Percentiles rank a stretch among this genome's conserved stretches.
Conservation (phyloP, 2,113 vertebrate genomes). For the Orientallactaga bullata region DNA sequence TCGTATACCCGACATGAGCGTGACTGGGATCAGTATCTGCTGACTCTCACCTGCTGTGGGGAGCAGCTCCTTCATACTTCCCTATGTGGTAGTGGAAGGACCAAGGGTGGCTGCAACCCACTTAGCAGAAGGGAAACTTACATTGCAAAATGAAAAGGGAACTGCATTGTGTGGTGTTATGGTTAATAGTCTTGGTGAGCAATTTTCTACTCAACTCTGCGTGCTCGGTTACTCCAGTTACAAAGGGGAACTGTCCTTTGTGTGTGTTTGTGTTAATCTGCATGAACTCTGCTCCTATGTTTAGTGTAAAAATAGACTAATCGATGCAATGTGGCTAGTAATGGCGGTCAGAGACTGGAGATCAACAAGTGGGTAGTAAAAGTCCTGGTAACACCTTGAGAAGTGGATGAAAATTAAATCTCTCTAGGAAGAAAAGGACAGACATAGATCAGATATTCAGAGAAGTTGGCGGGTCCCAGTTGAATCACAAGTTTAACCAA, state of each 20-base stretch:
- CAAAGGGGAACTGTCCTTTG: neutral
- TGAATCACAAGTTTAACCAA: neutral
- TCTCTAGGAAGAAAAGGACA: neutral
- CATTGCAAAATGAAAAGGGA: neutral
- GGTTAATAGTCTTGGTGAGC: neutral
- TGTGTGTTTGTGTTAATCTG: neutral
- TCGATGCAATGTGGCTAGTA: neutral
- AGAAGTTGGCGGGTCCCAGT: neutral
- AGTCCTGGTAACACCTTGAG: neutral
- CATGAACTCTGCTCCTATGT: neutral
- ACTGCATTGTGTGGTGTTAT: fast-evolving
- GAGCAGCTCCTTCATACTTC: neutral
- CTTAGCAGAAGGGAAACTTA: neutral
- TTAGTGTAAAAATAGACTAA: neutral
- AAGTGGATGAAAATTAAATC: neutral
- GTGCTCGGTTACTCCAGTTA: neutral
- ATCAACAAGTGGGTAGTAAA: neutral
- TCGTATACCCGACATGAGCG: neutral
- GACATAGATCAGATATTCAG: neutral
- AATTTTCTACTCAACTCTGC: neutral
- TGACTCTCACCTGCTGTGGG: neutral
- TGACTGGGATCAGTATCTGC: neutral
- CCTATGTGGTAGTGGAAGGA: neutral
- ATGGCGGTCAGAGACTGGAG: neutral
- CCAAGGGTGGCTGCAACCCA: neutral